Percentiles rank a stretch among this genome's conserved stretches.
Evolutionary conservation across 2,113 vertebrate species (phyloP).

Genomic region (Antechinus stuartii): DNA sequence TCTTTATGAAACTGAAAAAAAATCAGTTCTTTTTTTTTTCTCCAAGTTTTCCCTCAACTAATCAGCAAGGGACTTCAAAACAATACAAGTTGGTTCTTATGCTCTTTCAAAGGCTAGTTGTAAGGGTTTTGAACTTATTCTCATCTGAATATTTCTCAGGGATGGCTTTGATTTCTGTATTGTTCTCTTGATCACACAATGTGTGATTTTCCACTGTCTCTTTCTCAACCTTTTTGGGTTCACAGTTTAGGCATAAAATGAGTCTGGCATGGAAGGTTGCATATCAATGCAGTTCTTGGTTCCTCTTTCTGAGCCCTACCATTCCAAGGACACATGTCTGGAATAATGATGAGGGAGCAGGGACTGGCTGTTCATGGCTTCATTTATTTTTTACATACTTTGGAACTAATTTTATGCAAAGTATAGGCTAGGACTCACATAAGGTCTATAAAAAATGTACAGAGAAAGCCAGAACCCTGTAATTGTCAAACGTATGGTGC

Average conservation of each 20-base stretch:
- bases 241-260: constrained; percentile 31
- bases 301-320: background rate
- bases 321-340: background rate
- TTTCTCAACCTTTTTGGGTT: background rate
- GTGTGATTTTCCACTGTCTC: constrained; percentile 27
- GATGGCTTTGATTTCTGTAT: constrained; percentile 35
- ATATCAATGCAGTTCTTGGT: background rate
- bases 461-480: constrained; percentile 33
- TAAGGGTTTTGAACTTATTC: constrained; percentile 17
- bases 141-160: background rate
- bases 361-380: constrained; percentile 30
- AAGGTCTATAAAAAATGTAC: constrained; percentile 51
- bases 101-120: constrained; percentile 40
- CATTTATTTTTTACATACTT: constrained; percentile 48
- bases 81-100: background rate
- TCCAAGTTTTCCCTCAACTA: background rate
- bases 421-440: constrained; percentile 28
- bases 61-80: background rate
- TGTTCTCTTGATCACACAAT: constrained; percentile 44
- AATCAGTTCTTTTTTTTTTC: background rate
- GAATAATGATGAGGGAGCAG: constrained; percentile 29
- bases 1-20: background rate
- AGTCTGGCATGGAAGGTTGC: constrained; percentile 17
- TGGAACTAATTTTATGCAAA: constrained; percentile 55
- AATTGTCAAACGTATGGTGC: constrained; percentile 57